Base-by-base conservation (phyloP, 2,797 vertebrate genomes). In the Melanotaenia pygmaea region DNA sequence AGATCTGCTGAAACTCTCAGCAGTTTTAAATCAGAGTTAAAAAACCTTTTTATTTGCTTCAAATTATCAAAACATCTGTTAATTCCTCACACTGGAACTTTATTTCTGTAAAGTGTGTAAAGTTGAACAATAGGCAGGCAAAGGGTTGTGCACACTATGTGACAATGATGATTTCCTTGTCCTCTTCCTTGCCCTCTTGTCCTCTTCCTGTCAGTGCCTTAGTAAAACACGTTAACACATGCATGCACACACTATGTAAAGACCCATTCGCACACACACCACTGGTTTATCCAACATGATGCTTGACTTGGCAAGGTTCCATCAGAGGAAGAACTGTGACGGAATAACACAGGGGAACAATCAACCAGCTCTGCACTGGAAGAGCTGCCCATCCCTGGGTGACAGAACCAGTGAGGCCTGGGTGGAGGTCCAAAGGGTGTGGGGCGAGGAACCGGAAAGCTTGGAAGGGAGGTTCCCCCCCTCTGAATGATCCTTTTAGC, bases 401-500 rank as follows among this genome's bases (percentile, higher is more conserved):
- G 59, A 67, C 76, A 59, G 43, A 65, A 40, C 59, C 76, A 61
- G 81, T 4, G 81, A 81, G 84, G 78, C 80, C 82, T 77, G 88
- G 81, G 86, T 84, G 87, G 80, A 81, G 83, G 56, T 79, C 74
- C 77, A 69, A 63, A 67, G 83, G 83, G 87, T 76, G 82, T 85
- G 76, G 82, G 62, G 67, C 2, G 9, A 86, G 83, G 84, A 81
- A 86, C 74, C 60, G 87, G 86, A 87, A 90, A 83, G 72, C 78
- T 70, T 84, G 81, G 82, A 87, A 82, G 82, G 86, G 80, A 77
- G 80, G 59, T 40, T 67, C 76, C 72, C 30, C 35, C 50, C 56
- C 47, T 76, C 67, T 83, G 71, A 88, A 69, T 65, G 64, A 79
- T 77, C 73, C 75, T 75, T 83, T 81, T 30, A 77, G 74, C 68